Evolutionary conservation across 2,113 vertebrate species (phyloP).

Genomic region (Prietella phreatophila): DNA sequence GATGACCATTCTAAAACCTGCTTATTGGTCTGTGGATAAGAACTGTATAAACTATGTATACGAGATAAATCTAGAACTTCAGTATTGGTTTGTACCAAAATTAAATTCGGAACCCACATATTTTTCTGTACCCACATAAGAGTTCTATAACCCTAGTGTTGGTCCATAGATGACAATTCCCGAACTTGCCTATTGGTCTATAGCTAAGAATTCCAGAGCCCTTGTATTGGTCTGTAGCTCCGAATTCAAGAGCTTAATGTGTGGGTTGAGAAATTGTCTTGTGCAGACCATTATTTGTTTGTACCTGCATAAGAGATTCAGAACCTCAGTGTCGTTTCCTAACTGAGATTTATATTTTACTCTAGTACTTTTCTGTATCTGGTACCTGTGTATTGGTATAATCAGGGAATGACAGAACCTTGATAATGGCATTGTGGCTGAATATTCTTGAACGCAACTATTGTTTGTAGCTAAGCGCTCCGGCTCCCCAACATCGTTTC

Average conservation of each 20-base stretch:
- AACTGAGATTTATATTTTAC: neutral
- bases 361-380: neutral
- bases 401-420: neutral
- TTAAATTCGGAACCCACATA: neutral
- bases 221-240: neutral
- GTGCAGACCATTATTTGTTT: no score
- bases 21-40: neutral
- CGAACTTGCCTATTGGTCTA: neutral
- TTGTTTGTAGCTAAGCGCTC: neutral
- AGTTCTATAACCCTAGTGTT: neutral
- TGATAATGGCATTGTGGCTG: neutral
- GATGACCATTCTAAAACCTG: neutral
- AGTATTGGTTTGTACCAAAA: neutral
- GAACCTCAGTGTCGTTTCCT: neutral
- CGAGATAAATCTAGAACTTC: neutral
- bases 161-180: neutral
- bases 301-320: no score
- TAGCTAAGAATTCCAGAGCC: neutral
- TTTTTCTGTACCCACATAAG: neutral
- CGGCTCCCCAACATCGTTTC: neutral
- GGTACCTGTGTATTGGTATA: neutral
- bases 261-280: no score
- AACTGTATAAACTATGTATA: neutral
- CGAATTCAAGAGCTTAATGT: neutral
- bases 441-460: neutral